A percentile compares a stretch with the other conserved stretches of the same genome.
Conservation (phyloP, 2,888 invertebrate genomes). For the Epinotia brunnichana region DNA sequence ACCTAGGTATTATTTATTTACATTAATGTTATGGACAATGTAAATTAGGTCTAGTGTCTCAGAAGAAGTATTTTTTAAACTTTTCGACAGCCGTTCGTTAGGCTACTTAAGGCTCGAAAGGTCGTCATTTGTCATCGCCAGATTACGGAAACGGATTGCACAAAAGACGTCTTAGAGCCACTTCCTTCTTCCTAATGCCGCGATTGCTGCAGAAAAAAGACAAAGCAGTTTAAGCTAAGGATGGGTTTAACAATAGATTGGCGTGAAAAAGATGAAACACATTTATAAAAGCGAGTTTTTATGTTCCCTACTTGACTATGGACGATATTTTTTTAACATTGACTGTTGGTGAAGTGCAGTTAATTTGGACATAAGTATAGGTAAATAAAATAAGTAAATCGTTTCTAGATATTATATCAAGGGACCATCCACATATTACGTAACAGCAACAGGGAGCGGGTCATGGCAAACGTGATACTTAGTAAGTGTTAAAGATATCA, state of each 20-base stretch:
- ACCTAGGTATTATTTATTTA: no score
- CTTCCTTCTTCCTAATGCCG: constrained; percentile 39
- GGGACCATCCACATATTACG: no score
- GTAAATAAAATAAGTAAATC: no score
- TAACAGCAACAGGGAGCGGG: no score
- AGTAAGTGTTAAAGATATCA: no score
- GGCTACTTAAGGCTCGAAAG: constrained; percentile 20
- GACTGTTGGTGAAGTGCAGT: no score
- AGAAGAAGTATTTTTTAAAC: constrained; percentile 8
- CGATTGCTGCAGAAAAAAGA: constrained; percentile 32
- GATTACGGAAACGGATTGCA: constrained; percentile 43
- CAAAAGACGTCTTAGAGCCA: constrained; percentile 37
- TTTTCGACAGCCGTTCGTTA: constrained; percentile 25
- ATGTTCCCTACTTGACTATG: background rate
- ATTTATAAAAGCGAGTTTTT: background rate
- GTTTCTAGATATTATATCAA: no score
- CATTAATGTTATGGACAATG: no score
- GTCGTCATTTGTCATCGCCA: constrained; percentile 37
- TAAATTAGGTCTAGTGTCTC: background rate
- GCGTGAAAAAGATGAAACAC: constrained; percentile 9
- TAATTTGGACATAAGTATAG: no score
- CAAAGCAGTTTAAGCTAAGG: constrained; percentile 32
- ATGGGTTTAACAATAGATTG: constrained; percentile 35
- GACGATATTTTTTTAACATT: no score
- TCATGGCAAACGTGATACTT: no score